Percentiles rank a stretch among this genome's conserved stretches.
Conservation (phyloP, 1,140 invertebrate genomes). For the Brachionus sp. region DNA sequence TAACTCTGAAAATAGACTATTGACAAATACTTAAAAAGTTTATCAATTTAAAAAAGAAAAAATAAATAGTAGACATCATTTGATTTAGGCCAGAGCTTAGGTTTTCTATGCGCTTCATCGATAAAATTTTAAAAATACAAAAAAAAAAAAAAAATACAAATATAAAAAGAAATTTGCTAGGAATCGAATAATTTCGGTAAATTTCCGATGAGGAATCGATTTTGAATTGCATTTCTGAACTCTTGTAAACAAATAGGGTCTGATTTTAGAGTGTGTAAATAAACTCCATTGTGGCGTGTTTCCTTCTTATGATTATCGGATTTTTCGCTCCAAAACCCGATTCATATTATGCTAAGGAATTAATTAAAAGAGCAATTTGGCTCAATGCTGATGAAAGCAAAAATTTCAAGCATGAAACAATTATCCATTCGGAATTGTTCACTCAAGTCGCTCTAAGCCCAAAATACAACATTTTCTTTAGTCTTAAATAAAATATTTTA, state of each 20-base stretch:
- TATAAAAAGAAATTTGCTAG: neutral
- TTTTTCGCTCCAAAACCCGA: slow-evolving; percentile 4
- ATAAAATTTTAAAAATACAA: neutral
- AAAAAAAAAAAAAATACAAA: neutral
- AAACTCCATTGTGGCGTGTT: neutral
- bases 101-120: neutral
- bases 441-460: neutral
- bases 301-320: neutral
- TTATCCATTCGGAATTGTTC: neutral
- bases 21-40: neutral
- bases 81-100: neutral
- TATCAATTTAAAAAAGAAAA: neutral
- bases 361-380: slow-evolving; percentile 9
- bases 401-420: neutral
- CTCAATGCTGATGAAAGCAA: neutral
- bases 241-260: neutral
- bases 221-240: neutral
- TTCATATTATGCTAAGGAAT: neutral
- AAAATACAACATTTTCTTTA: neutral
- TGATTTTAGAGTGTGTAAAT: slow-evolving; percentile 4
- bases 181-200: neutral
- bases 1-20: neutral
- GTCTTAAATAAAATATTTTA: neutral
- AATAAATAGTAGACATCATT: neutral
- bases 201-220: neutral